phyloP scores from a whole-genome alignment of 2,888 invertebrate genomes.

The Pandemis corylana region DNA sequence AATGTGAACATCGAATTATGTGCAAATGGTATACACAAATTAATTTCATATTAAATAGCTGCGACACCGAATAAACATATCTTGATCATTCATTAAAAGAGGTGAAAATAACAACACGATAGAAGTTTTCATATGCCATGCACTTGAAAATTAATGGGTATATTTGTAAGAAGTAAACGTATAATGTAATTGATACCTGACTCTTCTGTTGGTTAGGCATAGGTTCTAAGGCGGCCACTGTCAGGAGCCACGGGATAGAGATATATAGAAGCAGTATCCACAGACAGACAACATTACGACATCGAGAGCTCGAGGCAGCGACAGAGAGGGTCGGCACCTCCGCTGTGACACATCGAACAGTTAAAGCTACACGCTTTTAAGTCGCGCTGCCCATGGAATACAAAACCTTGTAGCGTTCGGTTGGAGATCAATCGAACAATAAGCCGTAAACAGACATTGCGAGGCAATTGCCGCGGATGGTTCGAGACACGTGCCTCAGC shows the following conservation, averaged over 20 bases:
- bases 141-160: constrained; percentile 49
- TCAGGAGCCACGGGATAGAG: constrained; percentile 67
- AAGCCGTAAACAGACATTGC: not conserved
- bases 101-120: constrained; percentile 57
- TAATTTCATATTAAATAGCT: constrained; percentile 20
- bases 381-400: constrained; percentile 72
- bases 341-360: constrained; percentile 79
- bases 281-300: constrained; percentile 77
- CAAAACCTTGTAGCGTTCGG: not conserved
- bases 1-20: constrained; percentile 28
- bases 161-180: constrained; percentile 21
- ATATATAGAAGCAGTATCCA: constrained; percentile 78
- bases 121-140: constrained; percentile 65
- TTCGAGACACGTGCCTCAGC: not conserved
- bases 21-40: constrained; percentile 27
- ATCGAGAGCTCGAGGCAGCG: constrained; percentile 78
- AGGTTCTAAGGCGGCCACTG: constrained; percentile 48
- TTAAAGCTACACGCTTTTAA: constrained; percentile 76
- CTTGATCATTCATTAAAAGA: constrained; percentile 7
- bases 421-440: constrained; percentile 7
- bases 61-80: constrained; percentile 22
- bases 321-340: constrained; percentile 68
- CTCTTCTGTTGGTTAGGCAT: constrained; percentile 25
- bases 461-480: not conserved
- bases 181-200: constrained; percentile 13